Conservation (phyloP, 2,888 invertebrate genomes). For the Lasioglossum zephyrum region DNA sequence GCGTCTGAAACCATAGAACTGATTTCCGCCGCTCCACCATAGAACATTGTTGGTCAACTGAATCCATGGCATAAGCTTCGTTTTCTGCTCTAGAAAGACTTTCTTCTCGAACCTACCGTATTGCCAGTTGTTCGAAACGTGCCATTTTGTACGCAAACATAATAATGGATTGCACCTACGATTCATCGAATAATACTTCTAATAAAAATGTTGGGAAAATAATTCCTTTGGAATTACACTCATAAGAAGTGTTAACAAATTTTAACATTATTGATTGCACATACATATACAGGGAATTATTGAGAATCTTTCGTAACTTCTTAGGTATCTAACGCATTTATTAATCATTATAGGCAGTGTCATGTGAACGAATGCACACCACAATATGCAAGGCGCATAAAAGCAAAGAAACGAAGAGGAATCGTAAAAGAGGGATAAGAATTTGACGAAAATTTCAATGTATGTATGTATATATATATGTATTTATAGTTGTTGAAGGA, state of each 20-base stretch:
- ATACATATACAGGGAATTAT: background rate
- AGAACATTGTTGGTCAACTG: conserved; percentile 85
- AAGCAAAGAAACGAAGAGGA: background rate
- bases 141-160: conserved; percentile 81
- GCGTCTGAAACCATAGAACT: conserved; percentile 76
- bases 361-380: background rate
- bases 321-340: background rate
- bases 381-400: background rate
- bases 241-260: background rate
- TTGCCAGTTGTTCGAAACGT: conserved; percentile 86
- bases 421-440: background rate
- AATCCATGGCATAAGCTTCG: conserved; percentile 86
- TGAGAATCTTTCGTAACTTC: background rate
- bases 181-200: conserved; percentile 3
- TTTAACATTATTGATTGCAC: background rate
- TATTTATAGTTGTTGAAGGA: background rate
- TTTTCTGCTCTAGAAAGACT: conserved; percentile 83
- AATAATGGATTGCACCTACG: conserved; percentile 79
- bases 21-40: conserved; percentile 86
- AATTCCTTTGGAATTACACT: too few relatives aligned
- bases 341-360: background rate
- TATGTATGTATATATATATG: too few relatives aligned
- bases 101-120: conserved; percentile 85
- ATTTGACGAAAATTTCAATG: background rate
- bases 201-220: background rate